Evolutionary conservation across 2,888 invertebrate species (phyloP).

Genomic region (Ypsolopha sequella): DNA sequence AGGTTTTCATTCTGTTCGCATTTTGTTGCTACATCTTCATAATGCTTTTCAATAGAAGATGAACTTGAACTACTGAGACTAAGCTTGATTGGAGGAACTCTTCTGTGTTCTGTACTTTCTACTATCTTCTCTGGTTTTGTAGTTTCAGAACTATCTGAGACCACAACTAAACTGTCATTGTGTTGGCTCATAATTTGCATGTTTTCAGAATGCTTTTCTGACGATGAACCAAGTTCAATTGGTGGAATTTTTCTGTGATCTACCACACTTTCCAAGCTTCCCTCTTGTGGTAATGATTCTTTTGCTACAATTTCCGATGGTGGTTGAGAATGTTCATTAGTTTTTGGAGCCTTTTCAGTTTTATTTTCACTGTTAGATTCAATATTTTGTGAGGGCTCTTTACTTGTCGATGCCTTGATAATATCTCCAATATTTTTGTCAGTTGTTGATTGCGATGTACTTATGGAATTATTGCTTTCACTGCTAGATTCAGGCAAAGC

Average conservation of each 20-base stretch:
- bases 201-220: too few relatives aligned
- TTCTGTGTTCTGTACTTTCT: too few relatives aligned
- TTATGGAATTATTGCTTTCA: constrained; percentile 19
- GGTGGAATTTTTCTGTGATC: too few relatives aligned
- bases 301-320: too few relatives aligned
- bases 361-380: not conserved
- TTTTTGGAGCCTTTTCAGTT: not conserved
- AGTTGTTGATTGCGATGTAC: constrained; percentile 18
- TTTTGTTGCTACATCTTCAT: too few relatives aligned
- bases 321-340: too few relatives aligned
- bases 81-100: too few relatives aligned
- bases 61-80: too few relatives aligned
- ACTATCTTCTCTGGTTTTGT: not conserved
- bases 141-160: not conserved
- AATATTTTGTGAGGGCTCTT: not conserved
- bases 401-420: constrained; percentile 1
- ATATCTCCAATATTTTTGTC: constrained; percentile 3
- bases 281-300: too few relatives aligned
- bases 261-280: too few relatives aligned
- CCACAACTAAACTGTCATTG: not conserved
- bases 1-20: not conserved
- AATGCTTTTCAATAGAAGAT: too few relatives aligned
- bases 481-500: constrained; percentile 16
- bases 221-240: too few relatives aligned
- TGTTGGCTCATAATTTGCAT: not conserved